phyloP scores from a whole-genome alignment of 2,113 vertebrate species.

The Nicator chloris region DNA sequence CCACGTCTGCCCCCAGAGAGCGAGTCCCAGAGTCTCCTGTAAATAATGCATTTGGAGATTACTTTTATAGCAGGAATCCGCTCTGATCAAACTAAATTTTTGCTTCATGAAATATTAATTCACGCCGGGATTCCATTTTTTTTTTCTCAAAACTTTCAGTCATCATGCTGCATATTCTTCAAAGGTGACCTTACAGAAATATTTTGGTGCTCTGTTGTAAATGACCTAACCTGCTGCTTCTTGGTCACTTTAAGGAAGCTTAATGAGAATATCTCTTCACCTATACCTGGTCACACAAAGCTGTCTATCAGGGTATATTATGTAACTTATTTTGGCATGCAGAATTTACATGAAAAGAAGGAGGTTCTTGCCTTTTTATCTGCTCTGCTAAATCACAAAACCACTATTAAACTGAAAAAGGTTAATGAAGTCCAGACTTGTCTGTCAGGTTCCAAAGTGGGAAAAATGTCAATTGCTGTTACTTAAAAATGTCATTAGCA shows the following conservation, averaged over 20 bases:
- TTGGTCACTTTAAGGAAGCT: neutral
- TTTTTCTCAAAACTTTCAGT: neutral
- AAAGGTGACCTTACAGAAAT: conserved; percentile 14
- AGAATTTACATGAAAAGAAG: neutral
- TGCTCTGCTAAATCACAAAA: conserved; percentile 4
- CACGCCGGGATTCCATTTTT: neutral
- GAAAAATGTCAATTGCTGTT: conserved; percentile 57
- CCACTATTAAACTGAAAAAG: conserved; percentile 19
- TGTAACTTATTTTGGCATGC: neutral
- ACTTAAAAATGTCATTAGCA: conserved; percentile 57
- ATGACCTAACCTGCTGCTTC: neutral
- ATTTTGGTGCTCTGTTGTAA: neutral
- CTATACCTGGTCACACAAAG: neutral
- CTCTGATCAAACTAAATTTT: neutral
- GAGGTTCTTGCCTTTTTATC: neutral
- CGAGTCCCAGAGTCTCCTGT: rapidly evolving
- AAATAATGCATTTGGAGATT: neutral
- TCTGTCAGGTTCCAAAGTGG: conserved; percentile 31
- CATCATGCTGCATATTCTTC: neutral
- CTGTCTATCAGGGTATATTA: neutral
- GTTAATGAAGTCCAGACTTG: conserved; percentile 52
- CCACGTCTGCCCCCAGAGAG: neutral
- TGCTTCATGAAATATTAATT: neutral
- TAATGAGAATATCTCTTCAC: neutral
- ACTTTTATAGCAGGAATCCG: neutral